Base-by-base conservation (phyloP, 2,888 invertebrate genomes). In the Pollenia griseotomentosa region DNA sequence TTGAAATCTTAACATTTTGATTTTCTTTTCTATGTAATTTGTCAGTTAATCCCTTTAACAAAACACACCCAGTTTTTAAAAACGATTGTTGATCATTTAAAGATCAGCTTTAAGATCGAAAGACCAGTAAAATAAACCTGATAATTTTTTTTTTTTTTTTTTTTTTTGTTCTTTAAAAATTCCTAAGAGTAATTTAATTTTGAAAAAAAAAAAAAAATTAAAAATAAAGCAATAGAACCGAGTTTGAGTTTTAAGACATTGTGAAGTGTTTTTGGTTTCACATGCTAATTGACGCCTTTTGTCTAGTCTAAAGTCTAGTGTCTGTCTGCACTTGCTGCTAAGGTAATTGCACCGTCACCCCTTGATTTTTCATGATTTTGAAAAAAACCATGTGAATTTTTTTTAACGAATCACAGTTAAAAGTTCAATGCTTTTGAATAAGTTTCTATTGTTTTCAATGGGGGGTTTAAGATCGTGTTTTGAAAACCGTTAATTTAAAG, bases 201-300 rank as follows among this genome's bases (percentile, higher is more conserved):
- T 16, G 40, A n/a, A 42, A 33, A 61, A 7, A 9, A 63, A 48
- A 14, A 44, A 57, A 23, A 14, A 23, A 23, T 23, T 33, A 19
- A 46, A 8, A 63, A 59, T 8, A 44, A 57, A 48, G 79, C 68
- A 51, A 42, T 51, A 42, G 16, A 40, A 68, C 42, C 51, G 42
- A 9, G 33, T 19, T 48, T 61, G 33, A 33, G 33, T 63, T 68
- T 59, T 0, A 59, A 68, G 48, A 51, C 16, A 59, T 42, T 40
- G 51, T 65, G 51, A 51, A 10, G 46, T 23, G 65, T 66, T 83
- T 51, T 53, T 61, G 53, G 59, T 53, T 84, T 84, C 57, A 71
- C 81, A 86, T 86, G 78, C 85, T 82, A 86, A 86, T 82, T 86
- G 82, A 82, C 53, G 81, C 66, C 80, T 65, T 70, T 80, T 81